Conservation (phyloP, 92 coral and sea anemone genomes). For the Hydrozoanthus gracilis region DNA sequence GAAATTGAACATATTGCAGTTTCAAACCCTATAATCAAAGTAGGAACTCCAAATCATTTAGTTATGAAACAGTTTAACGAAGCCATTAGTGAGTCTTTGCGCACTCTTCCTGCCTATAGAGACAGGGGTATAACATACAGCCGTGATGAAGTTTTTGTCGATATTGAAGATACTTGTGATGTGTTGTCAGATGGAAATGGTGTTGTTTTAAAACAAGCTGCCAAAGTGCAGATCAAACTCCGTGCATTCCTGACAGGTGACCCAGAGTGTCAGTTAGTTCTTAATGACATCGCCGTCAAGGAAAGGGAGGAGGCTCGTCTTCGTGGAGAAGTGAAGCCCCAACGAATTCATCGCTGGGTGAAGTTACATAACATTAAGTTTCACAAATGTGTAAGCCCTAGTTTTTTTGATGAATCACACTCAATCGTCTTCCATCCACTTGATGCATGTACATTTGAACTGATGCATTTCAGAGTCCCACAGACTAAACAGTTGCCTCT, state of each 20-base stretch:
- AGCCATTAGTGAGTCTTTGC: constrained; percentile 80
- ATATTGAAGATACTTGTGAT: constrained; percentile 86
- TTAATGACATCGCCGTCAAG: constrained; percentile 81
- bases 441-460: constrained; percentile 98
- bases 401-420: constrained; percentile 76
- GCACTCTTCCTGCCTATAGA: constrained; percentile 90
- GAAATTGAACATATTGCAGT: constrained; percentile 81
- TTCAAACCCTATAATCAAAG: constrained; percentile 88
- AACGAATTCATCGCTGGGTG: constrained; percentile 95
- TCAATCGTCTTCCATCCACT: constrained; percentile 90
- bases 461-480: constrained; percentile 95
- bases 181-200: constrained; percentile 85
- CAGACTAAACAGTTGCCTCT: constrained; percentile 91
- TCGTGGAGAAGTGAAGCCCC: constrained; percentile 92
- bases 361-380: constrained; percentile 76
- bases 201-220: constrained; percentile 77
- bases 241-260: constrained; percentile 95
- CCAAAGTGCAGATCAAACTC: constrained; percentile 79
- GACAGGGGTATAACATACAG: constrained; percentile 97
- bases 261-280: constrained; percentile 93
- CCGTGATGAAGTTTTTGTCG: constrained; percentile 94
- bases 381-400: constrained; percentile 82
- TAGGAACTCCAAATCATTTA: constrained; percentile 78
- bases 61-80: constrained; percentile 84
- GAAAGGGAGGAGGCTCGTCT: constrained; percentile 92